Evolutionary conservation across 2,113 vertebrate genomes (phyloP), one percentile per base, ranked within the genome.

Genomic region (Oceanodroma tethys): DNA sequence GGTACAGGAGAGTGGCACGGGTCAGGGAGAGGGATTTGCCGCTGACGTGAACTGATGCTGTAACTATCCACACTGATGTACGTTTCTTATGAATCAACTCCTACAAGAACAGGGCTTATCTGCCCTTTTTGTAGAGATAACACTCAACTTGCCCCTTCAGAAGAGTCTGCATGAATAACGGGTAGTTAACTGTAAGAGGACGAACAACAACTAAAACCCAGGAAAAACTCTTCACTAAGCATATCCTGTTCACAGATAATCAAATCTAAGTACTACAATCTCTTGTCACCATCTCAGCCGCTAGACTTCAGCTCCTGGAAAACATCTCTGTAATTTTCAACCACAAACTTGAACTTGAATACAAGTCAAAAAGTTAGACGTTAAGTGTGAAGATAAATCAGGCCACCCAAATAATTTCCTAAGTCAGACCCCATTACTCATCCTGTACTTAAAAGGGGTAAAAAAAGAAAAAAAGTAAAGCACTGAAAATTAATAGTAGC

Each of bases 231-330:
- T 82, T 89, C 70, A 58, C 65, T 86, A 79, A 84, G 83, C 68
- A 81, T n/a, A 86, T 71, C 56, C 40, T 87, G 94, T 74, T 89
- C 60, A 86, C 47, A 95, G 76, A 91, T 34, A 72, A 72, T 26
- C 75, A 96, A 58, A 88, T 78, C 38, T 29, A 86, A 82, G 50
- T 30, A 70, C 21, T 30, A 20, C 30, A 74, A 62, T 65, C 82
- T 80, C 81, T 60, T 55, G 36, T 79, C 81, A 88, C 36, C 43
- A 87, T 88, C 86, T 89, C 76, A 81, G 91, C 36, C 3, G 0
- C 73, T 20, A 85, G 81, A 91, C 83, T 86, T 62, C 68, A 95
- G 86, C 73, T 94, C 78, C 73, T 93, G 86, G 68, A 95, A 94
- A 89, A 95, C 26, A 7, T 66, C 78, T 75, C 56, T 23, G 4